Evolutionary conservation across 2,888 invertebrate species (phyloP), one percentile per base, ranked within the genome.

Genomic region (Hartigia nigra): DNA sequence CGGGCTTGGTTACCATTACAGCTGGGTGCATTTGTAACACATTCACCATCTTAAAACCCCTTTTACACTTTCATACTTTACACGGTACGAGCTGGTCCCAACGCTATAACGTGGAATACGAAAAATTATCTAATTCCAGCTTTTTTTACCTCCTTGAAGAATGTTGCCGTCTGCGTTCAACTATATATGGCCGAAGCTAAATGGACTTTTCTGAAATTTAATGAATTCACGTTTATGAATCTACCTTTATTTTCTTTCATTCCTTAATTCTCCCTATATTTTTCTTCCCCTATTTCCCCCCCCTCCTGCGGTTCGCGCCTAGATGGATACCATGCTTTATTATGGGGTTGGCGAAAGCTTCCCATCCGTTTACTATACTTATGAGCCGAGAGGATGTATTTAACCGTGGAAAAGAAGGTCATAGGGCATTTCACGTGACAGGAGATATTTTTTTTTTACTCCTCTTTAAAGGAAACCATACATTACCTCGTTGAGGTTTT

Each of bases 51-150:
- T 37, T 75, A 74, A 35, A 76, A 70, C 77, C 75, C 77, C 69
- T 70, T 74, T 34, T 39, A 23, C 37, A 31, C 31, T 37, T 14
- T 5, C 12, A 35, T 31, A 14, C 11, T n/a, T 55, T 36, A 31
- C n/a, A 69, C 72, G 76, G 3, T 55, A 76, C 12, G 31, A n/a
- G 31, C 31, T 14, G n/a, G 12, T 39, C 32, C 76, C 35, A 36
- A 74, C 35, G 75, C 34, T 37, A 79, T 37, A 78, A 36, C 75
- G 69, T 32, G 76, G 78, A 77, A 79, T 72, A 78, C 80, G 82
- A 84, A 83, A 86, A 84, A 85, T 85, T 81, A 85, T 85, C 84
- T 85, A 83, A 84, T 85, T 82, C 79, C 76, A 79, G 81, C 75
- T 79, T 78, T 79, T 79, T 82, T 78, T 72, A 4, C 32, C 12